Conservation (phyloP, 2,888 invertebrate species). For the Lacanobia wlatinum region DNA sequence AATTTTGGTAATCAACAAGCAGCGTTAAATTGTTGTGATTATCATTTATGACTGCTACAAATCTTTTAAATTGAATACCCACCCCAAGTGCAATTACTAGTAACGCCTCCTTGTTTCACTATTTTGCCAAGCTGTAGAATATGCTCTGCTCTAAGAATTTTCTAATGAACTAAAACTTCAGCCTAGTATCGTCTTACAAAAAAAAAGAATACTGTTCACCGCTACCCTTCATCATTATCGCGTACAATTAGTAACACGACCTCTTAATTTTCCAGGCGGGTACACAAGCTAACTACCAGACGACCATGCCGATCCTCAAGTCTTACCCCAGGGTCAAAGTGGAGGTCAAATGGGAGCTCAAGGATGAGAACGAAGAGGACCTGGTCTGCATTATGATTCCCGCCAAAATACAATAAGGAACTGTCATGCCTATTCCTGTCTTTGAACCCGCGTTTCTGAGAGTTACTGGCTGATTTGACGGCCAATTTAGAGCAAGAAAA, state of each 20-base stretch:
- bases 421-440: slow-evolving; percentile 16
- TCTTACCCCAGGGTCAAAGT: slow-evolving; percentile 93
- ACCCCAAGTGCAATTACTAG: no score
- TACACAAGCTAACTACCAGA: slow-evolving; percentile 85
- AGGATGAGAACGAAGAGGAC: slow-evolving; percentile 91
- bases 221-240: background rate
- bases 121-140: no score
- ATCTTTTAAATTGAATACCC: no score
- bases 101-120: no score
- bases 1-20: no score
- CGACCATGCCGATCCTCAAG: slow-evolving; percentile 91
- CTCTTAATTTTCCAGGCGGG: slow-evolving; percentile 78
- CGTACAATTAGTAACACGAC: slow-evolving; percentile 11
- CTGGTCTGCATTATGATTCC: slow-evolving; percentile 93
- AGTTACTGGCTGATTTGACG: background rate
- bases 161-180: background rate
- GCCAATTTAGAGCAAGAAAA: background rate
- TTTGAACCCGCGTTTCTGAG: slow-evolving; percentile 4
- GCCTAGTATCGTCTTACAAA: no score
- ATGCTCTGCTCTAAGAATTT: background rate
- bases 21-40: no score
- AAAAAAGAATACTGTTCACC: background rate
- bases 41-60: no score
- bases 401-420: slow-evolving; percentile 89
- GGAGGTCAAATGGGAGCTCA: slow-evolving; percentile 94